Base-by-base conservation (phyloP, 2,797 vertebrate species). In the Choloepus didactylus region DNA sequence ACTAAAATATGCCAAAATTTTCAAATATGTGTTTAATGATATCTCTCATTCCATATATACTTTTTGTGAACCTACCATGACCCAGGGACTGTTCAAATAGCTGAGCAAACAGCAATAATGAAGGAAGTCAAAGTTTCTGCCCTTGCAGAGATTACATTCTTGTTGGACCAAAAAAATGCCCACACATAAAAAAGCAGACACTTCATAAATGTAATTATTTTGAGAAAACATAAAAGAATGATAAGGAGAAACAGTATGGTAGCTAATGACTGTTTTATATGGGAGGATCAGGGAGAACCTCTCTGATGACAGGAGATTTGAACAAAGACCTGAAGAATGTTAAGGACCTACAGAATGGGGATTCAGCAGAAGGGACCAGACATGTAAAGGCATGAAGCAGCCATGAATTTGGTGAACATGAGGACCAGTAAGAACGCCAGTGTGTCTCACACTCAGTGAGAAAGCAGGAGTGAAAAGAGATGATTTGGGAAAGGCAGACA, bases 261-360 rank as follows among this genome's bases (percentile, higher is more conserved):
- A 44, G 31, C 27, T 4, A 79, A 10, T 16, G 51, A 8, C 23
- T 75, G 9, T 82, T 90, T 64, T n/a, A 21, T 3, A 62, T 69
- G 49, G 46, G 31, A 51, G 59, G 59, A 76, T 46, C 25, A 69
- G 9, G 25, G n/a, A 76, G 2, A 92, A 29, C 9, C 2, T 87
- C 21, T 72, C 41, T 81, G 29, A 81, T 83, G 18, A 70, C 54
- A 21, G 60, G 31, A 81, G 76, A 70, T 51, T 66, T 54, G 49
- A 72, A 16, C 11, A 79, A 62, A 80, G 23, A 90, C 2, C 64
- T 90, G 21, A 94, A 89, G 46, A 89, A 73, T 73, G 10, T 89
- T 92, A 87, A 54, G 12, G 88, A 70, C 81, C 35, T 76, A 27
- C 9, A 80, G 41, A 93, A 60, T 80, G 9, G 21, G 3, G 29